Evolutionary conservation across 2,888 invertebrate species (phyloP), one percentile per base, ranked within the genome.

Genomic region (Drosophila gaucha): DNA sequence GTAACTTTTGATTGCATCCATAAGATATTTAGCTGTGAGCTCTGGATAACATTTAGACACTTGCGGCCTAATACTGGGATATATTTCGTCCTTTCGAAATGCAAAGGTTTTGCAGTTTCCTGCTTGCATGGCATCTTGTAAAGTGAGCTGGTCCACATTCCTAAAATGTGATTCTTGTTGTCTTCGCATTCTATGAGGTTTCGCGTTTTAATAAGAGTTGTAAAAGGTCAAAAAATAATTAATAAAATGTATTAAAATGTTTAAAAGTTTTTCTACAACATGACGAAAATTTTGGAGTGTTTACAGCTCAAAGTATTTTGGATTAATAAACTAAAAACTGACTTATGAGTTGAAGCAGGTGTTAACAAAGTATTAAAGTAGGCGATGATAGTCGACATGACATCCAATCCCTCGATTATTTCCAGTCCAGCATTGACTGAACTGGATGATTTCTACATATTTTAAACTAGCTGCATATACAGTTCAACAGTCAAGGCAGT

Each of bases 31-130:
- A 0, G 41, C 18, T 10, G 58, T 52, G 2, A 33, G 14, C 1
- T 8, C 35, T 3, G 30, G 3, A 14, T 6, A 8, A 43, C 58
- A 43, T 0, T n/a, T 14, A 0, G 47, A 43, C 20, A 58, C 10
- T 1, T 56, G 56, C 1, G 69, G 63, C 35, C 50, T 51, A 0
- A 62, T 54, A 20, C 14, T 57, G 6, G 66, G 47, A 31, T 71
- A 60, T 8, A 36, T 30, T 50, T 71, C 60, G 6, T 6, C 14
- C 2, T 20, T 31, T 0, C 28, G 56, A 39, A 36, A 60, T 4
- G 31, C 41, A 9, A 18, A 60, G 1, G 31, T 6, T 36, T 60
- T 66, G 35, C 26, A 41, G 18, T 66, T 49, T 6, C 58, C 33
- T 22, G 41, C 14, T 20, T 18, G 33, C 31, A 54, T 54, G 14